Base-by-base conservation (phyloP, 1,140 invertebrate species). In the Micrasema minimum region DNA sequence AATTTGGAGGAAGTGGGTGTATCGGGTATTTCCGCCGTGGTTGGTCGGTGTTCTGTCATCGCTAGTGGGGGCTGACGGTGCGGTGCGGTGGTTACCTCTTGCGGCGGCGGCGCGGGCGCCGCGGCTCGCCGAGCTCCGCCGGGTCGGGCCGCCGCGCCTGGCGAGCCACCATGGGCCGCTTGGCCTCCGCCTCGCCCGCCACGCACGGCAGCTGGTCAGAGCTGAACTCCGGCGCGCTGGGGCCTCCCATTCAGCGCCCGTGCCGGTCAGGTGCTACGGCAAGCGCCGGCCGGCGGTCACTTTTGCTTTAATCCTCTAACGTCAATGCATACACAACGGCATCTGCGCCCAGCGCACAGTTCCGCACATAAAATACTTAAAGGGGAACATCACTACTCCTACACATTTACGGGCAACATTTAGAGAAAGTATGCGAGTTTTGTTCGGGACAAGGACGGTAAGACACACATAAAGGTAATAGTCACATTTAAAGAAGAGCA, bases 201-300 rank as follows among this genome's bases (percentile, higher is more conserved):
- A 35, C 64, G 16, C 10, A 31, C 23, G 48, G 48, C 45, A 66
- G 64, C 46, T 43, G 22, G 16, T 66, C 64, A n/a, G 22, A 45
- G 48, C 64, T 50, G 23, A 66, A 46, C 26, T 66, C 48, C 35
- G 31, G 20, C 48, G 46, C 31, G 45, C 48, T 37, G 31, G 64
- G 64, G 48, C 64, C 64, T 48, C 64, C 64, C 64, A 66, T 66
- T 66, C 64, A 66, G n/a, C n/a, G 35, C n/a, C 23, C n/a, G 23
- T 57, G 53, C 53, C 35, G 5, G 53, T 57, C 53, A 35, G 23
- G 31, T 57, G 5, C 48, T 51, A 51, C 48, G 48, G 23, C 10
- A 9, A 12, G 23, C 0, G 18, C 18, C 0, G 22, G 20, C 20
- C 18, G 14, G 46, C 2, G 14, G 3, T 16, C 46, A 50, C 18